phyloP scores from a whole-genome alignment of 2,113 vertebrate genomes.

The Protobothrops mucrosquamatus region DNA sequence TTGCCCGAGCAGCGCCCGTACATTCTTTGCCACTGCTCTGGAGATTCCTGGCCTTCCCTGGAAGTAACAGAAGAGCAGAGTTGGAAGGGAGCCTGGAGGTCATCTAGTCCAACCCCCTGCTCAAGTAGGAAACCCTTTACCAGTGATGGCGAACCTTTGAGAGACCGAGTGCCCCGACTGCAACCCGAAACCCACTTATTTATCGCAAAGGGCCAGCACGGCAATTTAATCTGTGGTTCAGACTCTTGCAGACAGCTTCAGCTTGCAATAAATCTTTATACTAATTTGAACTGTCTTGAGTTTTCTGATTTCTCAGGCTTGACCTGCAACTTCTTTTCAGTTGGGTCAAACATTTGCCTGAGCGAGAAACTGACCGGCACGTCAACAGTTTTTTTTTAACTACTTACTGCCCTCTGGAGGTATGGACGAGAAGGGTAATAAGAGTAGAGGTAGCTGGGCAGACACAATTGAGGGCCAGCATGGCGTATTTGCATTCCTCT shows the following conservation, averaged over 20 bases:
- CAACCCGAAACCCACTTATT: too few species aligned
- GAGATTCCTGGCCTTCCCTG: slow-evolving; percentile 94
- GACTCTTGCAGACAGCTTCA: too few species aligned
- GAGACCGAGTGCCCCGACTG: too few species aligned
- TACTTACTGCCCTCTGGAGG: slow-evolving; percentile 84
- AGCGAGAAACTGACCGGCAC: neutral
- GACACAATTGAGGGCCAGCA: slow-evolving; percentile 83
- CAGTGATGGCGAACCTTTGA: too few species aligned
- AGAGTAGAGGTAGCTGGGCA: slow-evolving; percentile 84
- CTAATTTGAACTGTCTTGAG: too few species aligned
- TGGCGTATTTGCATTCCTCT: slow-evolving; percentile 82
- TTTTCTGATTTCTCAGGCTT: neutral
- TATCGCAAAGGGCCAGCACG: too few species aligned
- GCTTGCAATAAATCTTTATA: too few species aligned
- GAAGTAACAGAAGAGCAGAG: neutral
- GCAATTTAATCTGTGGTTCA: too few species aligned
- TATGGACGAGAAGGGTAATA: slow-evolving; percentile 83
- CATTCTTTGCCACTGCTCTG: slow-evolving; percentile 93
- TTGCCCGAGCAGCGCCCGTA: slow-evolving; percentile 95
- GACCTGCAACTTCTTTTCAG: neutral
- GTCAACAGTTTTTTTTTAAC: neutral
- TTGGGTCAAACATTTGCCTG: too few species aligned
- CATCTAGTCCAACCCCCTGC: neutral
- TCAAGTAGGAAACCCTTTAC: too few species aligned
- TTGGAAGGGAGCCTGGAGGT: neutral